Evolutionary conservation across 23 tunicate genomes (phyloP).

Genomic region (Trididemnum miniatum): DNA sequence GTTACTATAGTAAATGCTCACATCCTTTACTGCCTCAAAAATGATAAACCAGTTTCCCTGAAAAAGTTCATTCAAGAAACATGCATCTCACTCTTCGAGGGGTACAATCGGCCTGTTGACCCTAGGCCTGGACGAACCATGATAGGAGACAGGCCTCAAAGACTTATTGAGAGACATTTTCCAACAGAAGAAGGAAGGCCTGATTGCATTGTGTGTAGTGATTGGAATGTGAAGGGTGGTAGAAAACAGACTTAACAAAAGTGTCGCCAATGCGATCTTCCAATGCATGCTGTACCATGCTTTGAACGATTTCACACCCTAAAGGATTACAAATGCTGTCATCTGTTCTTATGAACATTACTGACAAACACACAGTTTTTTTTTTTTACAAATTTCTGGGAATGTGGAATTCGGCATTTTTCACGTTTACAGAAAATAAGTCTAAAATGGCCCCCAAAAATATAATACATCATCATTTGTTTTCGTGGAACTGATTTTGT

Average conservation of each 20-base stretch:
- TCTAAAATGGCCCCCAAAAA: slow-evolving; percentile 19
- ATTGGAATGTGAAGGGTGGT: slow-evolving; percentile 6
- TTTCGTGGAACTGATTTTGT: background rate
- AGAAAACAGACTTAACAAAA: slow-evolving; percentile 6
- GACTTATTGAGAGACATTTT: slow-evolving; percentile 21
- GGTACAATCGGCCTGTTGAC: slow-evolving; percentile 14
- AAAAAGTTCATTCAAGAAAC: background rate
- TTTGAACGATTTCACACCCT: slow-evolving; percentile 22
- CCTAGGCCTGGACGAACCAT: slow-evolving; percentile 18
- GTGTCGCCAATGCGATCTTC: slow-evolving; percentile 23
- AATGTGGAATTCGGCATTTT: slow-evolving; percentile 8
- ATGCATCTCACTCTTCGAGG: slow-evolving; percentile 8
- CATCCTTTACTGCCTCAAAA: background rate
- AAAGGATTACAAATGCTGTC: slow-evolving; percentile 24
- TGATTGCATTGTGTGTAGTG: slow-evolving; percentile 12
- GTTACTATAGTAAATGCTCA: slow-evolving; percentile 19
- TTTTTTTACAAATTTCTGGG: slow-evolving; percentile 3
- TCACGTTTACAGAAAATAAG: slow-evolving; percentile 1
- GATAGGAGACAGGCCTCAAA: slow-evolving; percentile 23
- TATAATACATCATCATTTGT: slow-evolving; percentile 5
- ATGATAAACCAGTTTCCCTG: background rate
- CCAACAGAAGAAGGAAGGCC: slow-evolving; percentile 24
- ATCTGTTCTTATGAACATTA: slow-evolving; percentile 20
- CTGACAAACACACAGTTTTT: slow-evolving; percentile 10
- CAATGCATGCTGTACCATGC: slow-evolving; percentile 23